Percentiles rank a stretch among this genome's conserved stretches.
Conservation (phyloP, 2,797 vertebrate genomes). For the Lithobates sylvaticus region DNA sequence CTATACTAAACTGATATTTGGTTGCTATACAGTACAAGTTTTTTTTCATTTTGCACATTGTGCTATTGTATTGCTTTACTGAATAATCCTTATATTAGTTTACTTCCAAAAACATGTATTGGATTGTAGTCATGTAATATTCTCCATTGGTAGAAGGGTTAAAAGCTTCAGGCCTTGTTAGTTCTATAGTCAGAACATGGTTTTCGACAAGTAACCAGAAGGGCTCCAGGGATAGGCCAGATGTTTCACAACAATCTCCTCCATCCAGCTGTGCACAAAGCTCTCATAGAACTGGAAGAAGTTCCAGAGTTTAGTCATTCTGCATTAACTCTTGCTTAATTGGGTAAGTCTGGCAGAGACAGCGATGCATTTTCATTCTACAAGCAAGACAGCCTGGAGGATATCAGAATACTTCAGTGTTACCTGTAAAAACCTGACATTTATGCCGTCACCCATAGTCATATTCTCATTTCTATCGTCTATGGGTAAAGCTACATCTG, state of each 20-base stretch:
- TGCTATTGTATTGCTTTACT: no score
- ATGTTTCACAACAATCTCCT: conserved; percentile 47
- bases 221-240: conserved; percentile 47
- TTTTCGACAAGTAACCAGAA: conserved; percentile 45
- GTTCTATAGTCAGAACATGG: conserved; percentile 29
- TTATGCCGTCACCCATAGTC: conserved; percentile 6
- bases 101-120: neutral
- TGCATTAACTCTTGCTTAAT: conserved; percentile 48
- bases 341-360: conserved; percentile 19
- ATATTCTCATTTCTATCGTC: conserved; percentile 6
- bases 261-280: conserved; percentile 58
- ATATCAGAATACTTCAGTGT: conserved; percentile 1
- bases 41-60: neutral
- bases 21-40: neutral
- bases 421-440: conserved; percentile 26
- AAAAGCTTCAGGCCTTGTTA: conserved; percentile 13
- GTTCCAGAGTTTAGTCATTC: conserved; percentile 46
- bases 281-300: conserved; percentile 28
- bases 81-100: neutral
- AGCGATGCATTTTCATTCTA: neutral
- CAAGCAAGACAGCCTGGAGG: conserved; percentile 30
- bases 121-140: neutral
- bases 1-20: neutral
- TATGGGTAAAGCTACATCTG: conserved; percentile 14
- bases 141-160: conserved; percentile 2